Percentiles rank a stretch among this genome's conserved stretches.
Conservation (phyloP, 2,797 vertebrate species). For the Malurus leucopterus region DNA sequence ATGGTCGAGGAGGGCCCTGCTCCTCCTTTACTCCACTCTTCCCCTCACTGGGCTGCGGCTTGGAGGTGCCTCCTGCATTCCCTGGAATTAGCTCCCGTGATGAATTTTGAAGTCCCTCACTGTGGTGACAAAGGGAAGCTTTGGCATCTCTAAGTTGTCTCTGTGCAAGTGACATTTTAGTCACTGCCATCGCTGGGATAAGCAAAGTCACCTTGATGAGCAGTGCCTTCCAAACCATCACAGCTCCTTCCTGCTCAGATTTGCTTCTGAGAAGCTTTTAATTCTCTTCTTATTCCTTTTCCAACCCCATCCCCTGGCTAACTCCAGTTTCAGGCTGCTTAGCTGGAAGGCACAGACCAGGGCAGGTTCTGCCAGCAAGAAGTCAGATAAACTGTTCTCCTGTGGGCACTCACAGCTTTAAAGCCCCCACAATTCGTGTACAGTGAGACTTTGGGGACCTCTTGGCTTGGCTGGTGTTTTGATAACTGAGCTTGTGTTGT, state of each 20-base stretch:
- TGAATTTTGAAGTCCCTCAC: neutral
- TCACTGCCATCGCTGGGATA: neutral
- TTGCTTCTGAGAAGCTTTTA: neutral
- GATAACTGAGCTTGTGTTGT: neutral
- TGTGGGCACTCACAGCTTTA: neutral
- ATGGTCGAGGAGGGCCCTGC: fast-evolving
- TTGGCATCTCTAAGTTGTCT: neutral
- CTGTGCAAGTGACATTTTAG: neutral
- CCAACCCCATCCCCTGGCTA: neutral
- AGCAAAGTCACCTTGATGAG: neutral
- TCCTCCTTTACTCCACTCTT: neutral
- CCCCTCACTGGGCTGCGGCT: fast-evolving
- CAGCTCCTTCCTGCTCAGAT: neutral
- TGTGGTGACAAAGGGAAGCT: fast-evolving
- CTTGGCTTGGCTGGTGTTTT: neutral
- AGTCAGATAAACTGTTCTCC: constrained; percentile 16
- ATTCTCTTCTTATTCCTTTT: neutral
- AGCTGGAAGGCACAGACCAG: neutral
- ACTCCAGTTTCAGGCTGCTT: neutral
- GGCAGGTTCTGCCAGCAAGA: neutral
- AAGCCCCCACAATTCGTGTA: neutral
- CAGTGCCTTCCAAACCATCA: neutral
- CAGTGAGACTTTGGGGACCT: neutral
- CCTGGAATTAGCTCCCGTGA: neutral
- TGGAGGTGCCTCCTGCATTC: neutral